phyloP scores from a whole-genome alignment of 2,797 vertebrate genomes.

The Liasis olivaceus region DNA sequence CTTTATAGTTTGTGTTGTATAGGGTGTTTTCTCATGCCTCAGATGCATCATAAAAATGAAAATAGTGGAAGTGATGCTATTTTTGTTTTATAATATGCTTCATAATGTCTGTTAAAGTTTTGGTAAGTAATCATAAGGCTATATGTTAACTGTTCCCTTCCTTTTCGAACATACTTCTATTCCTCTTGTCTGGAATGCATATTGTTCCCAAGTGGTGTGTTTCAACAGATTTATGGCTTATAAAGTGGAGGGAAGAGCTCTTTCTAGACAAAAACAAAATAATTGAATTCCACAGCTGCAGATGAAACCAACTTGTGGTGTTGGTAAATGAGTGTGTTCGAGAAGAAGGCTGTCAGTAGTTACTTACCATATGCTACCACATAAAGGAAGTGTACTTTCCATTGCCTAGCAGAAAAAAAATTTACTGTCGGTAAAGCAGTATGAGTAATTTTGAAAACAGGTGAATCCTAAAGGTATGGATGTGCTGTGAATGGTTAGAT shows the following conservation, averaged over 20 bases:
- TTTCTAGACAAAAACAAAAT: conserved; percentile 12
- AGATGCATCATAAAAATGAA: not conserved
- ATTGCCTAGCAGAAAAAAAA: not conserved
- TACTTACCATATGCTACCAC: not conserved
- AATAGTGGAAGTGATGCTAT: not conserved
- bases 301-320: conserved; percentile 17
- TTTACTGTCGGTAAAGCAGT: not conserved
- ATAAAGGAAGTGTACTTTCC: not conserved
- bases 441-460: not conserved
- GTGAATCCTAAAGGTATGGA: not conserved
- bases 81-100: not conserved
- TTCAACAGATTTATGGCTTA: conserved; percentile 10
- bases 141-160: not conserved
- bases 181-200: rapidly evolving
- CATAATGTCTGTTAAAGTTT: not conserved
- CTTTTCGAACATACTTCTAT: not conserved
- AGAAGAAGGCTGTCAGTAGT: conserved; percentile 7
- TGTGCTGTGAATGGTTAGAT: not conserved
- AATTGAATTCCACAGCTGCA: conserved; percentile 27
- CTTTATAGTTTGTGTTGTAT: not conserved
- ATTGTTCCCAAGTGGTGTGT: conserved; percentile 8
- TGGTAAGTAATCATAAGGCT: not conserved
- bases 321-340: not conserved
- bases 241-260: not conserved
- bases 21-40: not conserved